These are phyloP conservation scores for Hucho hucho DNA, from an alignment of 2,113 vertebrate genomes.

Conservation along the genomic window DNA sequence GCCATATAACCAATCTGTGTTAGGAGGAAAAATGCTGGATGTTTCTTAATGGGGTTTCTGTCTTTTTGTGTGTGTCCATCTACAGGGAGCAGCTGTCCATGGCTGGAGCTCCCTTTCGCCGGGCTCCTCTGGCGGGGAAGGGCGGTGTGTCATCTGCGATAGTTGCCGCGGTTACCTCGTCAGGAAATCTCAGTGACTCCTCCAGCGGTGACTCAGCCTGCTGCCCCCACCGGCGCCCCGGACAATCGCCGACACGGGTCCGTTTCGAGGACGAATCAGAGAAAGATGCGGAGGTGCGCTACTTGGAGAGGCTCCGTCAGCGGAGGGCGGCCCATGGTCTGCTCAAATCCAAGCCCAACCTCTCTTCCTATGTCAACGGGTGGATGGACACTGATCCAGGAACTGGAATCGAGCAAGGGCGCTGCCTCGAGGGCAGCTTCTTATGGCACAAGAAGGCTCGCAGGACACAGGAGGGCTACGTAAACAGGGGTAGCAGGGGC, in stretches of 20 bases:
- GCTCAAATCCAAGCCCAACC: constrained; percentile 71
- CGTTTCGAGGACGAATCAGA: constrained; percentile 90
- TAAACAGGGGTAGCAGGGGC: neutral
- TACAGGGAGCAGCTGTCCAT: constrained; percentile 10
- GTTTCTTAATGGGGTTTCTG: constrained; percentile 3
- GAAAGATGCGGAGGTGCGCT: constrained; percentile 81
- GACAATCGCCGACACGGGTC: constrained; percentile 74
- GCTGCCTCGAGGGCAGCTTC: neutral
- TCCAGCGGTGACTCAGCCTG: constrained; percentile 71
- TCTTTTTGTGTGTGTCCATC: neutral
- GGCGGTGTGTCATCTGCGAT: constrained; percentile 5
- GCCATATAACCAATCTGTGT: constrained; percentile 12
- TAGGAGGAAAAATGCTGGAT: neutral
- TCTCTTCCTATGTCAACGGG: constrained; percentile 57
- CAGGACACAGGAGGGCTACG: constrained; percentile 15
- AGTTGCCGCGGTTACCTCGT: constrained; percentile 8
- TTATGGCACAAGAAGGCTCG: neutral
- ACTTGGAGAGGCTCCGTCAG: constrained; percentile 80
- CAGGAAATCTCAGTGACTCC: constrained; percentile 74
- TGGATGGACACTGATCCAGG: neutral
- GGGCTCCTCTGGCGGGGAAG: constrained; percentile 35
- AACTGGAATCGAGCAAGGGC: neutral
- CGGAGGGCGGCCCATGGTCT: constrained; percentile 61
- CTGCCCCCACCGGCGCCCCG: constrained; percentile 48
- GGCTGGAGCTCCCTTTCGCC: constrained; percentile 29